These are phyloP conservation scores for Marcusenius ussheri DNA, from an alignment of 2,113 vertebrate genomes.

Conservation along the genomic window DNA sequence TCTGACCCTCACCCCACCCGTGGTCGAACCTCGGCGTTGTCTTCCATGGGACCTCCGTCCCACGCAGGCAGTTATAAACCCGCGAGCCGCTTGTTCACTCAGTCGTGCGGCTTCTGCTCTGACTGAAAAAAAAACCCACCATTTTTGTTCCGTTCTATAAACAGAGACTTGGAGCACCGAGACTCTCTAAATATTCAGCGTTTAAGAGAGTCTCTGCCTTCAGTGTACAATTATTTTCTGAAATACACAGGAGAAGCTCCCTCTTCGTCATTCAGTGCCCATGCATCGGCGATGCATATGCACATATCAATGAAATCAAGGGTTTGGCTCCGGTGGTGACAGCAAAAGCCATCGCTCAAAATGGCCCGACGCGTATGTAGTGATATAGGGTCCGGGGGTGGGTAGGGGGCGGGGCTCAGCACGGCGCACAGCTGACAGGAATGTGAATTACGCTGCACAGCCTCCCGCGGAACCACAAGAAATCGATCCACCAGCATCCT, in stretches of 20 bases:
- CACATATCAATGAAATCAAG: background rate
- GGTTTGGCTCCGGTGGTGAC: background rate
- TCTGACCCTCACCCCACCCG: background rate
- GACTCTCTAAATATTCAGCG: background rate
- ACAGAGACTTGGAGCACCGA: background rate
- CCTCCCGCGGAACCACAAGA: background rate
- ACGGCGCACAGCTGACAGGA: background rate
- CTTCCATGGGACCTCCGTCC: background rate
- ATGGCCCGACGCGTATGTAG: background rate
- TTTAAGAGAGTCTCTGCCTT: background rate
- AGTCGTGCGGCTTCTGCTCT: background rate
- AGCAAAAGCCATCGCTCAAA: background rate
- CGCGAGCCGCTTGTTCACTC: conserved; percentile 12
- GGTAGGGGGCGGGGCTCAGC: too few species aligned
- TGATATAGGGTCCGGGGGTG: background rate
- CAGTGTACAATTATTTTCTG: background rate
- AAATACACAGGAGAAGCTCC: background rate
- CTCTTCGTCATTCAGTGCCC: background rate
- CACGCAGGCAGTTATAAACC: background rate
- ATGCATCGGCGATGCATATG: background rate
- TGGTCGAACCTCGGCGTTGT: background rate
- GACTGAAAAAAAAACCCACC: background rate
- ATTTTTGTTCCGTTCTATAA: background rate
- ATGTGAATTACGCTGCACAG: background rate
- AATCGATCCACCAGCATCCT: background rate